These are phyloP conservation scores for Caenorhabditis sp. DNA, from an alignment of 2,888 invertebrate species.

Conservation along the genomic window DNA sequence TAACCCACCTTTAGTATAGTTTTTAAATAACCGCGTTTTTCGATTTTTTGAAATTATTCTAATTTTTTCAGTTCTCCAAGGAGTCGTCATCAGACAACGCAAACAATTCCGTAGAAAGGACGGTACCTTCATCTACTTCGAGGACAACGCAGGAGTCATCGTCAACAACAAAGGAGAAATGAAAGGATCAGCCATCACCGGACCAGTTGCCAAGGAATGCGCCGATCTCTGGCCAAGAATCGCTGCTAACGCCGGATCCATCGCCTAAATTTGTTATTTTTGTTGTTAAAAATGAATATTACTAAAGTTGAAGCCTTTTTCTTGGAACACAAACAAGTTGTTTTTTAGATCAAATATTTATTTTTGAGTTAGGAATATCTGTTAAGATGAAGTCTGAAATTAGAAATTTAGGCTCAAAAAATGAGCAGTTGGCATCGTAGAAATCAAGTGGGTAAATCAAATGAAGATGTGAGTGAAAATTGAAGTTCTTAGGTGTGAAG, in stretches of 20 bases:
- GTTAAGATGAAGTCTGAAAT: background rate
- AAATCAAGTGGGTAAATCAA: conserved; percentile 5
- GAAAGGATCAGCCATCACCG: conserved; percentile 98
- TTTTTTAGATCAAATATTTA: background rate
- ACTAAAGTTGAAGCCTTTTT: conserved; percentile 3
- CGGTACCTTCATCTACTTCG: conserved; percentile 98
- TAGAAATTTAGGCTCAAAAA: background rate
- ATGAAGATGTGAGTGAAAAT: conserved; percentile 16
- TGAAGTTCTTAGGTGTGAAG: background rate
- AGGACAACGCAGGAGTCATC: conserved; percentile 92
- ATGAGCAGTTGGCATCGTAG: conserved; percentile 40
- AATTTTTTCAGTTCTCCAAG: conserved; percentile 87
- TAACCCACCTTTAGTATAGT: too few relatives aligned
- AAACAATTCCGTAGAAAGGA: conserved; percentile 99
- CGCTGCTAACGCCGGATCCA: conserved; percentile 97
- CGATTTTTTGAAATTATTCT: background rate
- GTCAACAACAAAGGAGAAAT: conserved; percentile 99
- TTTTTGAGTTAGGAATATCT: background rate
- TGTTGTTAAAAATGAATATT: conserved; percentile 46
- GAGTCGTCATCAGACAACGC: conserved; percentile 96
- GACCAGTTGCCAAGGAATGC: conserved; percentile 99
- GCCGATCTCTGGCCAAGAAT: conserved; percentile 99
- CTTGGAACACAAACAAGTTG: background rate
- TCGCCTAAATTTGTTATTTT: conserved; percentile 79
- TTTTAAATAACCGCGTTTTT: too few relatives aligned